Evolutionary conservation across 2,797 vertebrate genomes (phyloP).

Genomic region (Poeciliopsis infans): DNA sequence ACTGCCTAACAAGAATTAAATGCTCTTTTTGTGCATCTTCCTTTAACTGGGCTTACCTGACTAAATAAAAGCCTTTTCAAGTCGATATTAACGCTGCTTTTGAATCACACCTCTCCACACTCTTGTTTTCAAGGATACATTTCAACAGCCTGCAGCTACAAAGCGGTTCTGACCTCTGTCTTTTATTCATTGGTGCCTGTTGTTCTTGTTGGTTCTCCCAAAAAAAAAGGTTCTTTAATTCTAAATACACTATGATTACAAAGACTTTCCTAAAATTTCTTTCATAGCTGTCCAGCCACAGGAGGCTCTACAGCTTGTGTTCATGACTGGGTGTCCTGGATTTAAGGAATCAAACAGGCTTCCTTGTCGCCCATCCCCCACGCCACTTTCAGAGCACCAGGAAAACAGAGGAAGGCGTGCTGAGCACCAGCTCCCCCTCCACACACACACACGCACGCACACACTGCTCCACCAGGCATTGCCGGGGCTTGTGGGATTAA

Average conservation of each 20-base stretch:
- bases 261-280: conserved; percentile 57
- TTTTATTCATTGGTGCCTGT: conserved; percentile 39
- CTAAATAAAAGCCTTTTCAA: conserved; percentile 18
- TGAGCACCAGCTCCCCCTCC: conserved; percentile 74
- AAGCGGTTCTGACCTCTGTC: conserved; percentile 49
- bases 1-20: background rate
- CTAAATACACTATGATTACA: conserved; percentile 51
- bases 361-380: conserved; percentile 72
- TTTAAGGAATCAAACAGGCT: conserved; percentile 77
- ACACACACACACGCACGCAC: conserved; percentile 2
- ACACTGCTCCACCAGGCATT: conserved; percentile 72
- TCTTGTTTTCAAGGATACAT: conserved; percentile 38
- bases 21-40: conserved; percentile 4
- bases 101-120: conserved; percentile 9
- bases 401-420: conserved; percentile 71
- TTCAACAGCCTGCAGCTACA: conserved; percentile 29
- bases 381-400: conserved; percentile 75
- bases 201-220: conserved; percentile 31
- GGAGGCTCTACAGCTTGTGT: conserved; percentile 50
- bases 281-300: conserved; percentile 43
- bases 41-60: conserved; percentile 3
- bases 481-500: conserved; percentile 81
- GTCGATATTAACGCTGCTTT: conserved; percentile 8
- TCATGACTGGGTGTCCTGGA: conserved; percentile 72
- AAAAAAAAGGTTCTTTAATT: conserved; percentile 48